A percentile compares a stretch with the other conserved stretches of the same genome.
These are phyloP conservation scores for Burhinus bistriatus DNA, from an alignment of 2,113 vertebrate species.

Conservation along the genomic window DNA sequence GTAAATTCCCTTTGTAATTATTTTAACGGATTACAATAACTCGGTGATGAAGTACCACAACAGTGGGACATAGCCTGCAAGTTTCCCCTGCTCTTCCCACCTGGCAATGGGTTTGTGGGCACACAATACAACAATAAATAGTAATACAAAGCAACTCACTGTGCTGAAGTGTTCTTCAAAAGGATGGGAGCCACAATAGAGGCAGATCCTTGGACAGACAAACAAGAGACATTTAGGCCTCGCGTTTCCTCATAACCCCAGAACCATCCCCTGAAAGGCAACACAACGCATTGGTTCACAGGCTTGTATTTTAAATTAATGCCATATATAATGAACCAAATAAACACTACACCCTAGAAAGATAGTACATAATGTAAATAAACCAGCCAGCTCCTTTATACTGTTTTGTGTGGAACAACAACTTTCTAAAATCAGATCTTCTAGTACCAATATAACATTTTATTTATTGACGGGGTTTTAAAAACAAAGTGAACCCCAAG, in stretches of 20 bases:
- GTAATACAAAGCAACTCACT: conserved; percentile 72
- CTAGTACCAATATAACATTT: neutral
- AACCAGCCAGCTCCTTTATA: neutral
- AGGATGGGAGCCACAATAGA: conserved; percentile 88
- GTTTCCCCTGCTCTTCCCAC: neutral
- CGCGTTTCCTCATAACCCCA: conserved; percentile 95
- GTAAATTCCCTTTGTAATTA: neutral
- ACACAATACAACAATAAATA: neutral
- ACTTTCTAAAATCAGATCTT: neutral
- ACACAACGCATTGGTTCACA: neutral
- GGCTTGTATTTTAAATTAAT: neutral
- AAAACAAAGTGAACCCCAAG: neutral
- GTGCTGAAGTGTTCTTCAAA: conserved; percentile 83
- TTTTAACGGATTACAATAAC: neutral
- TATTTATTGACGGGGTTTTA: neutral
- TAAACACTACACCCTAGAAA: neutral
- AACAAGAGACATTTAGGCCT: conserved; percentile 83
- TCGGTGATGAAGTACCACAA: neutral
- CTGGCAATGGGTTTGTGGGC: neutral
- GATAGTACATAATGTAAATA: neutral
- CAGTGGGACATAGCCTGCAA: neutral
- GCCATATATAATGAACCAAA: neutral
- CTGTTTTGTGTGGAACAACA: neutral
- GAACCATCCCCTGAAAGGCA: conserved; percentile 90
- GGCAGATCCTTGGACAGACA: conserved; percentile 95